Percentiles rank a stretch among this genome's conserved stretches.
Conservation (phyloP, 2,888 invertebrate genomes). For the Meghimatium bilineatum region DNA sequence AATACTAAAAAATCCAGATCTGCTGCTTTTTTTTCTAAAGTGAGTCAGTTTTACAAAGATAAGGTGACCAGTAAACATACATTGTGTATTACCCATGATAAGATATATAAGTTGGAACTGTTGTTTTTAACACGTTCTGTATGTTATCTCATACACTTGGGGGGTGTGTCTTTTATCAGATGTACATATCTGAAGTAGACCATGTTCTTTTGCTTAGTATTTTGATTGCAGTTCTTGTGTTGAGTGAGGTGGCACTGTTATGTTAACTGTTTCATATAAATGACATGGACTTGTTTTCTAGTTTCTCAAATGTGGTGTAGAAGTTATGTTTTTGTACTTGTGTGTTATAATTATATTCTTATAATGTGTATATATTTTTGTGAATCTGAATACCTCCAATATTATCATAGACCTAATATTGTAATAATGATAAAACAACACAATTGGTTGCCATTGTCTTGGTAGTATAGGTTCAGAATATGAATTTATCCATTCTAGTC, state of each 20-base stretch:
- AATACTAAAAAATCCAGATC: background rate
- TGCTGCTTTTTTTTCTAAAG: background rate
- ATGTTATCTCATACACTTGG: background rate
- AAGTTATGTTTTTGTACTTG: no score
- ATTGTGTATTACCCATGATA: constrained; percentile 6
- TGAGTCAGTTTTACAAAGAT: background rate
- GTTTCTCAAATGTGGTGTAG: background rate
- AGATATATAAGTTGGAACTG: background rate
- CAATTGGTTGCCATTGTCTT: no score
- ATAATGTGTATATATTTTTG: no score
- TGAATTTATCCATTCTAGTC: no score
- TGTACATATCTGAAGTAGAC: background rate
- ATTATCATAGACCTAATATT: no score
- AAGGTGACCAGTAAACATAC: background rate
- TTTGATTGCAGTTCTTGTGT: background rate
- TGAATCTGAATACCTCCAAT: no score
- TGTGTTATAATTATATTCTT: no score
- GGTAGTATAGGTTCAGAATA: no score
- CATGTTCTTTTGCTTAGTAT: background rate
- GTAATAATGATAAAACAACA: no score
- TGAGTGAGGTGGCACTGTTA: background rate
- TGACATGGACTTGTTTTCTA: no score
- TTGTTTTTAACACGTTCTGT: background rate
- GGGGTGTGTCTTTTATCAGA: background rate
- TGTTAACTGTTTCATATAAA: background rate